Conservation (phyloP, 1,140 invertebrate genomes). For the Dendrolimus kikuchii region DNA sequence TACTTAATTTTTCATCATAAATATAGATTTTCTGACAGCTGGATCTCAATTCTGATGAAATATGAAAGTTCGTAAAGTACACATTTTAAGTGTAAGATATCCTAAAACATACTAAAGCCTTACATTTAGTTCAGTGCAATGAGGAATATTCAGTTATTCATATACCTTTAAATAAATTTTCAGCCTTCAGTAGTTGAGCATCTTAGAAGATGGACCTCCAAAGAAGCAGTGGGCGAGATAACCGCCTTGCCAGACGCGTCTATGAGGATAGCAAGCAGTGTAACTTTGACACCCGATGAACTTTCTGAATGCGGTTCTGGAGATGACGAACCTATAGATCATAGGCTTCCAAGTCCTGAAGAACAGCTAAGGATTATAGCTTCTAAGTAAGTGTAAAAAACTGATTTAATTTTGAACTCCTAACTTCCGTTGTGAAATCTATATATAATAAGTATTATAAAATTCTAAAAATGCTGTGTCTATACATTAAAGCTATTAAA, state of each 20-base stretch:
- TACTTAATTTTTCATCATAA: too few relatives aligned
- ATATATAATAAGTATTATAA: too few relatives aligned
- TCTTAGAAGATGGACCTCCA: conserved; percentile 87
- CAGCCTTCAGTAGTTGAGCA: conserved; percentile 87
- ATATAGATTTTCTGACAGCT: too few relatives aligned
- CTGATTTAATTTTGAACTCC: conserved; percentile 2
- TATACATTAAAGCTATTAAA: too few relatives aligned
- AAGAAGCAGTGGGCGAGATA: conserved; percentile 85
- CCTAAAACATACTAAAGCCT: too few relatives aligned
- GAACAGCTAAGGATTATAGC: conserved; percentile 86
- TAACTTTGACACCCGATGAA: conserved; percentile 68
- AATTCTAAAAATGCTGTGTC: too few relatives aligned
- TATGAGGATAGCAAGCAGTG: conserved; percentile 68
- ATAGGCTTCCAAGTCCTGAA: conserved; percentile 86
- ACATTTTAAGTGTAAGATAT: too few relatives aligned
- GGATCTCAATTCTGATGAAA: too few relatives aligned
- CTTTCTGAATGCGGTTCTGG: conserved; percentile 71
- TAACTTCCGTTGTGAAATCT: too few relatives aligned
- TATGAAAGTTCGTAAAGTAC: too few relatives aligned
- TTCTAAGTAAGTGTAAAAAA: conserved; percentile 77
- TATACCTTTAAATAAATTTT: conserved; percentile 21
- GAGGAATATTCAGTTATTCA: background rate
- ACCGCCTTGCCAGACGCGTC: conserved; percentile 84
- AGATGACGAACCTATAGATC: conserved; percentile 83
- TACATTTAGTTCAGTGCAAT: too few relatives aligned